These are phyloP conservation scores for Drosophila orena DNA, from an alignment of 1,140 invertebrate species.

Conservation along the genomic window DNA sequence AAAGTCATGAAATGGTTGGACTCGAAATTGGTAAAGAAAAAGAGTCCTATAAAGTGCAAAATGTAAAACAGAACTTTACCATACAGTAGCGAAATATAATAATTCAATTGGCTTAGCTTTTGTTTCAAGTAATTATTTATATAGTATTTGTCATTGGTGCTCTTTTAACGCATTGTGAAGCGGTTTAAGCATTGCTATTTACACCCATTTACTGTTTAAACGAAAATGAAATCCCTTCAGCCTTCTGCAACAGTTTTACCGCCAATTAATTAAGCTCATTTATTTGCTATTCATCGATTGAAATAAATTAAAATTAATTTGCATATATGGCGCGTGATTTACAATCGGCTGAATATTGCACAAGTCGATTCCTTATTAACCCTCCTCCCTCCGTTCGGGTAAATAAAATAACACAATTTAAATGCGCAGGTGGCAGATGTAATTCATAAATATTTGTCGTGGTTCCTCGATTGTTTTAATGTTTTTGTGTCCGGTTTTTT, in stretches of 20 bases:
- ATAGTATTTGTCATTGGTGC: no score
- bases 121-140: no score
- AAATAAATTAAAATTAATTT: conserved; percentile 57
- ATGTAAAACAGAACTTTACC: no score
- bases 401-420: conserved; percentile 43
- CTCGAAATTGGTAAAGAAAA: no score
- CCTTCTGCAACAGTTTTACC: conserved; percentile 12
- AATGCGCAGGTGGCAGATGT: conserved; percentile 40
- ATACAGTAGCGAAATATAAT: no score
- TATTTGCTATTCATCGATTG: conserved; percentile 43
- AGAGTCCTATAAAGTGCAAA: no score
- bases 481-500: conserved; percentile 1
- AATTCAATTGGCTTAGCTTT: no score
- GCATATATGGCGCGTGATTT: conserved; percentile 23
- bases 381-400: background rate
- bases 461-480: conserved; percentile 12
- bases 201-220: background rate
- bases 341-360: conserved; percentile 23
- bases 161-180: background rate
- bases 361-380: background rate
- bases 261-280: conserved; percentile 63
- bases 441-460: conserved; percentile 61
- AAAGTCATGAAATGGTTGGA: background rate
- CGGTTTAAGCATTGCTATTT: background rate
- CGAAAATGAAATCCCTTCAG: conserved; percentile 10